Base-by-base conservation (phyloP, 2,113 vertebrate species). In the Anarhynchus alexandrinus region DNA sequence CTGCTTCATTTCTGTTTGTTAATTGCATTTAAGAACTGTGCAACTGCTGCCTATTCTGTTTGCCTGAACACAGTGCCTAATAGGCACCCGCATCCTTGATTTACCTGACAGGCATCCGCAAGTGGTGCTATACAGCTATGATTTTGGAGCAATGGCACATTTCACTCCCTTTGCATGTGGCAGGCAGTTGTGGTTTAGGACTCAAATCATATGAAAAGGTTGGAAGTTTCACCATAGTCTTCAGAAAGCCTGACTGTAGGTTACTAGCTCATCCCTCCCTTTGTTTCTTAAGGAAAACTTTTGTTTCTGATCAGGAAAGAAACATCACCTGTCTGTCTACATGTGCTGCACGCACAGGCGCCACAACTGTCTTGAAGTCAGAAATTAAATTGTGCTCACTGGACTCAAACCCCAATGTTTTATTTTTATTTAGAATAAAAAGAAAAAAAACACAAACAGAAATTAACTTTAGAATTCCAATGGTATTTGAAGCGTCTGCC, bases 1-100 rank as follows among this genome's bases (percentile, higher is more conserved):
- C 90, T 92, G 92, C 90, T 91, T 90, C 66, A 80, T 88, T 95
- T 95, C 83, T 70, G 62, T 72, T 90, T 12, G 5, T 88, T 96
- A 96, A 93, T 96, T 96, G 71, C 66, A 23, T 77, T 61, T 62
- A 69, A 85, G 80, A 80, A 29, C 20, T 47, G 29, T 36, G 80
- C 42, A 27, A 43, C 58, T 69, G 77, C 73, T 82, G 51, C 84
- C 43, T 32, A 4, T 47, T 61, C 42, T 85, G 10, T 59, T 78
- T 83, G 61, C 76, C 55, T 52, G 71, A 65, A 82, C 54, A 8
- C 1, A 5, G 23, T 2, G 2, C 42, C 66, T 72, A 51, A 30
- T 13, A 65, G 45, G 40, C 36, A 38, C 45, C 36, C 4, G 1
- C n/a, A 64, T 32, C 76, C 49, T 36, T 40, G 45, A 30, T 86